Evolutionary conservation across 2,113 vertebrate species (phyloP).

Genomic region (Solenodon paradoxus): DNA sequence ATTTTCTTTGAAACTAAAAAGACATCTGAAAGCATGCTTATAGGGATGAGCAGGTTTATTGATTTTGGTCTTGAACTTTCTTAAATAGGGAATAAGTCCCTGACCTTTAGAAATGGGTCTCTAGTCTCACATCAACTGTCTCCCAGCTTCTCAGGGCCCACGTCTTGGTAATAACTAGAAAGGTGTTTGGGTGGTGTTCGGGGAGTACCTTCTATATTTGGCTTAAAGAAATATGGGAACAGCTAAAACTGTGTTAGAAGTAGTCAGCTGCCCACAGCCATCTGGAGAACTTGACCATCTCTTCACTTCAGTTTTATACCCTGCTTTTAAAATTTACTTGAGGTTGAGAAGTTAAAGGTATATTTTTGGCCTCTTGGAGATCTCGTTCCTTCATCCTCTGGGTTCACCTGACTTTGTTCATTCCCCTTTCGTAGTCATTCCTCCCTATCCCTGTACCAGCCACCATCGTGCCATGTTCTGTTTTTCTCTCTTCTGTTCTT

Average conservation of each 20-base stretch:
- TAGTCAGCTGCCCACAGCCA: not conserved
- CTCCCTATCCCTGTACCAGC: not conserved
- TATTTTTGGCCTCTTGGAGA: not conserved
- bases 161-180: not conserved
- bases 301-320: not conserved
- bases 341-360: not conserved
- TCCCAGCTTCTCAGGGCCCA: not conserved
- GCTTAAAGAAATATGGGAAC: not conserved
- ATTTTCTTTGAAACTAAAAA: slow-evolving; percentile 31
- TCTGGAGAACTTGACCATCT: not conserved
- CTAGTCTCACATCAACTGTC: not conserved
- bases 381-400: not conserved
- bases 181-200: not conserved
- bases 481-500: not conserved
- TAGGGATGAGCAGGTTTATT: not conserved
- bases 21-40: not conserved
- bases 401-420: not conserved
- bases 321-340: not conserved
- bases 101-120: not conserved
- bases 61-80: not conserved
- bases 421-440: not conserved
- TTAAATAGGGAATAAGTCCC: not conserved
- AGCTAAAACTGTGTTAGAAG: not conserved
- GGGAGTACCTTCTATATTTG: not conserved
- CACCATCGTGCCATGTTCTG: not conserved